Percentiles rank a stretch among this genome's conserved stretches.
These are phyloP conservation scores for Stenodema calcarata DNA, from an alignment of 2,888 invertebrate genomes.

Conservation along the genomic window DNA sequence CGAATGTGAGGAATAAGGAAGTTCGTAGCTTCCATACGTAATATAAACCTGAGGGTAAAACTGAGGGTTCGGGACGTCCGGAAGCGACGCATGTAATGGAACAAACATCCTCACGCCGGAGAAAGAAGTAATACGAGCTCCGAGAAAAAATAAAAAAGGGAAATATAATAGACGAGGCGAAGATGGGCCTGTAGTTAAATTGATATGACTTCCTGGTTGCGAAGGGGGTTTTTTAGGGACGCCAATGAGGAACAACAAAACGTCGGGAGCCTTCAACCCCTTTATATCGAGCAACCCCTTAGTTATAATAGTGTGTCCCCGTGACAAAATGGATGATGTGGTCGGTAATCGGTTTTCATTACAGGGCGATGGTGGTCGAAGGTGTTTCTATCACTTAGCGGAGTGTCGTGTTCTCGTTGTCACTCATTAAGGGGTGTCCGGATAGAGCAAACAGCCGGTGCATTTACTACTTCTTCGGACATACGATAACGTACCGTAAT, in stretches of 20 bases:
- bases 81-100: slow-evolving; percentile 24
- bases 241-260: background rate
- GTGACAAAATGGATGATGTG: background rate
- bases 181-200: background rate
- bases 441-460: background rate
- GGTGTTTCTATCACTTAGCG: background rate
- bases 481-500: background rate
- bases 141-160: background rate
- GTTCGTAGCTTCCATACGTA: background rate
- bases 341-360: background rate
- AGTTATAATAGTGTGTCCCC: background rate
- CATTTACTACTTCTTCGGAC: background rate
- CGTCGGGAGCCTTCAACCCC: background rate
- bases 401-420: background rate
- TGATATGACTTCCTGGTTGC: slow-evolving; percentile 31
- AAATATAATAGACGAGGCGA: background rate
- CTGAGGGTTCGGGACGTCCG: background rate
- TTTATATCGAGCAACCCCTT: background rate
- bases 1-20: too few relatives aligned
- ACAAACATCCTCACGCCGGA: slow-evolving; percentile 4
- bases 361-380: background rate
- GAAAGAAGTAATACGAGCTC: slow-evolving; percentile 14
- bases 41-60: background rate
- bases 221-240: background rate
- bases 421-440: background rate